Conservation (phyloP, 2,797 vertebrate genomes). For the Lycodopsis pacificus region DNA sequence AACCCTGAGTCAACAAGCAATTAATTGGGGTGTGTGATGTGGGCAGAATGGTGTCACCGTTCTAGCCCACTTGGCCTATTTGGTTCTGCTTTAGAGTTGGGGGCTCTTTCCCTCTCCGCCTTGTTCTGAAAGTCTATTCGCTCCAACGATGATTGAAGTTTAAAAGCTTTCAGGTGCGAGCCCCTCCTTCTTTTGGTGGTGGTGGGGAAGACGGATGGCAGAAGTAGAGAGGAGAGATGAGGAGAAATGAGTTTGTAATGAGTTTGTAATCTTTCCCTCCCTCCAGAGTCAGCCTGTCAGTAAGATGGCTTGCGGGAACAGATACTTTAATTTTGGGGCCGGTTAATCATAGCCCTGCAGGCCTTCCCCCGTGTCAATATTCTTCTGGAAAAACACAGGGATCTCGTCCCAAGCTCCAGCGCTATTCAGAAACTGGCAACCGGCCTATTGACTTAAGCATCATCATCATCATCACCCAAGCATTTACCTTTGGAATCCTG, state of each 20-base stretch:
- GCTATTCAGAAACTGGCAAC: slow-evolving; percentile 4
- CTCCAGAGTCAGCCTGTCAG: slow-evolving; percentile 63
- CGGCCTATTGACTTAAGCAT: slow-evolving; percentile 20
- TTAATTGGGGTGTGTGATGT: slow-evolving; percentile 72
- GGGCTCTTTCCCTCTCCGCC: slow-evolving; percentile 22
- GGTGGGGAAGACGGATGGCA: slow-evolving; percentile 13
- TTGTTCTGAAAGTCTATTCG: slow-evolving; percentile 10
- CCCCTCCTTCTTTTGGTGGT: slow-evolving; percentile 25
- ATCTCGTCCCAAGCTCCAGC: no score
- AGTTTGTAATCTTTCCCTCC: slow-evolving; percentile 59
- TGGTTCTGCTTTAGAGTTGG: slow-evolving; percentile 60
- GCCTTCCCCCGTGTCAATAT: slow-evolving; percentile 61
- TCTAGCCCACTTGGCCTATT: slow-evolving; percentile 61
- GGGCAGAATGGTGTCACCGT: slow-evolving; percentile 53
- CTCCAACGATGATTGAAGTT: slow-evolving; percentile 54
- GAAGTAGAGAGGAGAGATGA: slow-evolving; percentile 48
- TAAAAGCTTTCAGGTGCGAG: slow-evolving; percentile 56
- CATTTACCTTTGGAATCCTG: slow-evolving; percentile 24
- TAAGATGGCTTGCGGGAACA: slow-evolving; percentile 56
- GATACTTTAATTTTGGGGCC: slow-evolving; percentile 59
- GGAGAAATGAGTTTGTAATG: slow-evolving; percentile 66
- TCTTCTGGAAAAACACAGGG: slow-evolving; percentile 67
- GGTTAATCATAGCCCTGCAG: slow-evolving; percentile 62
- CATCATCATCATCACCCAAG: slow-evolving; percentile 33
- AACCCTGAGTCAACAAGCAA: slow-evolving; percentile 49